A percentile compares a stretch with the other conserved stretches of the same genome.
These are phyloP conservation scores for Cryptocephalus moraei DNA, from an alignment of 2,888 invertebrate genomes.

Conservation along the genomic window DNA sequence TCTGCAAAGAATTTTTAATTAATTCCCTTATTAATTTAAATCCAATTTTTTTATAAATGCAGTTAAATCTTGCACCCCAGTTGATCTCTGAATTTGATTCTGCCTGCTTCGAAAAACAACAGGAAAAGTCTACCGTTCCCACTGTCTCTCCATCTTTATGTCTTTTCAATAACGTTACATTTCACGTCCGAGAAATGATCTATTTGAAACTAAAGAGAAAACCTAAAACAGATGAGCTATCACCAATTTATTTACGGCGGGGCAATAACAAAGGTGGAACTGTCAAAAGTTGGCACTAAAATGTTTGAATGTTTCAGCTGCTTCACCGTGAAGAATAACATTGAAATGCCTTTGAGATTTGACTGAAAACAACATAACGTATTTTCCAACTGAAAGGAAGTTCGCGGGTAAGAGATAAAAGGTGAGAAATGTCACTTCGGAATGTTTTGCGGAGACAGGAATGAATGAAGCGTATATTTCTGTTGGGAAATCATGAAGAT, in stretches of 20 bases:
- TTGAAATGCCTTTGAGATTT: constrained; percentile 14
- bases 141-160: too few species aligned
- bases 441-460: neutral
- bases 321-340: constrained; percentile 12
- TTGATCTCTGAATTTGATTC: too few species aligned
- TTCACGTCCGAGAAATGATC: constrained; percentile 5
- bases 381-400: constrained; percentile 7
- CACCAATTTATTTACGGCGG: constrained; percentile 12
- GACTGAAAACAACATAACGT: constrained; percentile 13
- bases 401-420: neutral
- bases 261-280: constrained; percentile 11
- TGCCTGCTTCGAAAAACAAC: too few species aligned
- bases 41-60: too few species aligned
- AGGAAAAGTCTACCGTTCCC: too few species aligned
- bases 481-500: too few species aligned
- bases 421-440: constrained; percentile 4
- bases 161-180: constrained; percentile 2
- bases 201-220: neutral
- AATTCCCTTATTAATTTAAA: too few species aligned
- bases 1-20: too few species aligned
- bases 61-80: too few species aligned
- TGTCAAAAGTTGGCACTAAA: constrained; percentile 12
- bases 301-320: constrained; percentile 12
- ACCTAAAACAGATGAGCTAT: constrained; percentile 12
- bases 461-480: too few species aligned